These are phyloP conservation scores for Seira musarum DNA, from an alignment of 2,888 invertebrate species.

Conservation along the genomic window DNA sequence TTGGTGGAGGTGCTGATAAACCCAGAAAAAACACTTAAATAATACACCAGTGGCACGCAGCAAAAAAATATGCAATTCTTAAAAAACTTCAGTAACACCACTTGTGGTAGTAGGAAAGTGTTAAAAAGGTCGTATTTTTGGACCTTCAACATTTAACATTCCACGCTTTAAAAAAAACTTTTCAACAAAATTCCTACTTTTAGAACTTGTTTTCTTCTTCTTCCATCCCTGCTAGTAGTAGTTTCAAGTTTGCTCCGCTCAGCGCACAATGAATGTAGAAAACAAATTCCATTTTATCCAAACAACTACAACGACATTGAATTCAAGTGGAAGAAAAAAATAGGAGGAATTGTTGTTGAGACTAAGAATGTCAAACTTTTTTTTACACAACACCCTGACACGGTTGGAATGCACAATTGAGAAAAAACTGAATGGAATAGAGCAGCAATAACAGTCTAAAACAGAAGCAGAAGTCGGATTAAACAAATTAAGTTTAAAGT, in stretches of 20 bases:
- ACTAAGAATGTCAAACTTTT: constrained; percentile 50
- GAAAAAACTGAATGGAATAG: constrained; percentile 22
- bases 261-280: constrained; percentile 32
- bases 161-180: constrained; percentile 42
- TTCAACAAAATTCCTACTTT: constrained; percentile 40
- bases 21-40: constrained; percentile 45
- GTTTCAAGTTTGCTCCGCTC: constrained; percentile 9
- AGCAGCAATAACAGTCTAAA: neutral
- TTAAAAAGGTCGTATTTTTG: constrained; percentile 21
- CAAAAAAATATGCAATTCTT: constrained; percentile 14
- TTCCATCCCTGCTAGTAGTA: constrained; percentile 29
- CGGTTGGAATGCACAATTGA: constrained; percentile 40
- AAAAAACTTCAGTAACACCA: constrained; percentile 12
- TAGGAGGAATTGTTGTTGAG: no score
- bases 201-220: constrained; percentile 24
- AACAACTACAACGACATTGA: neutral
- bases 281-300: neutral
- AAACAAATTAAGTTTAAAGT: no score
- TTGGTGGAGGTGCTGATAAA: constrained; percentile 57
- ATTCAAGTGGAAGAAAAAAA: no score
- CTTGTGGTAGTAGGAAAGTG: neutral
- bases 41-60: constrained; percentile 33
- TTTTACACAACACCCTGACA: constrained; percentile 42
- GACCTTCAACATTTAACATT: constrained; percentile 47
- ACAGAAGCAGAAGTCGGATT: no score